Evolutionary conservation across 2,888 invertebrate genomes (phyloP), one percentile per base, ranked within the genome.

Genomic region (Coronaproctus castanopsis): DNA sequence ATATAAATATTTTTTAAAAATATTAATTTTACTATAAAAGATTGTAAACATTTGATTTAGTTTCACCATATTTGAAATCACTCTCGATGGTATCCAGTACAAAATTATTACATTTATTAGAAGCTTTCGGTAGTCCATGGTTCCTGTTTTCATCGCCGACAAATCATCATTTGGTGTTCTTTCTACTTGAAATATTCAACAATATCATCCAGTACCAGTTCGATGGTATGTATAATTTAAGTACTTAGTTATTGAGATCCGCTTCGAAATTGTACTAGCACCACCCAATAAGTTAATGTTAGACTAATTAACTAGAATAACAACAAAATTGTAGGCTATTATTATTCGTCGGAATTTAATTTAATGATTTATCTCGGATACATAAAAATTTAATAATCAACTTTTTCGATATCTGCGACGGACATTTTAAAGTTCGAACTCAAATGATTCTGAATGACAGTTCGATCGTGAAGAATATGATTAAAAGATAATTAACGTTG

Each of bases 141-240:
- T 99, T 98, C 76, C 78, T 99, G 67, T 92, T 95, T 72, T 91
- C 95, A 2, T 86, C 89, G 53, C 87, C 95, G 1, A 89, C 90
- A 50, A 96, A 98, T 72, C 96, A 99, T 73, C 97, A 98, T 72
- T 79, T 98, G 64, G 93, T 98, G 10, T 98, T 98, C 77, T 97
- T 98, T 75, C 76, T 98, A 55, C 78, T 99, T 57, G 98, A 99
- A 78, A 95, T 97, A 71, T 98, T 98, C 75, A 99, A 98, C 75
- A 98, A 98, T 72, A 96, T 98, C 67, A 98, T 99, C 67, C 98
- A 99, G 77, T 96, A 96, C 70, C 96, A 96, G 74, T 96, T 96
- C 73, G 95, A 96, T 74, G 95, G 93, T 79, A 66, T 76, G 76
- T 70, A 68, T 61, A 21, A 20, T 21, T 20, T 56, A 36, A 22